Conservation (phyloP, 1,140 invertebrate species). For the Calephelis virginiensis region DNA sequence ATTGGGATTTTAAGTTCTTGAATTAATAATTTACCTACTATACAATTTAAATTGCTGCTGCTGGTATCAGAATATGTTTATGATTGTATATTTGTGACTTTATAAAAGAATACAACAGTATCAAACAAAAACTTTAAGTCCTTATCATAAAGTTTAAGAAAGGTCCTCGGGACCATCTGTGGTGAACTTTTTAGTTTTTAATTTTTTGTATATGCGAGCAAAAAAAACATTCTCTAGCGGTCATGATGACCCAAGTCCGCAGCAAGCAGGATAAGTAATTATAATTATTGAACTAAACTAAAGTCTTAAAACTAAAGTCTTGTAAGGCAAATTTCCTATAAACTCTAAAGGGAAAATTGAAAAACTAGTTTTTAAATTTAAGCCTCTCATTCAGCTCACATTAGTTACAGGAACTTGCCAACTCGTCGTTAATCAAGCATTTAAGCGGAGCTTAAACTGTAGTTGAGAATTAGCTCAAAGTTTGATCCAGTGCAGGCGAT, state of each 20-base stretch:
- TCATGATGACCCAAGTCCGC: too few species aligned
- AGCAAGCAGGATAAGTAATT: background rate
- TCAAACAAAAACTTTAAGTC: too few species aligned
- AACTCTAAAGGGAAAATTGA: slow-evolving; percentile 36
- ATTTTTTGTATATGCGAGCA: too few species aligned
- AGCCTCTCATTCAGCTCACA: slow-evolving; percentile 22
- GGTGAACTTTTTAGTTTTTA: too few species aligned
- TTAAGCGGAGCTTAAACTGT: slow-evolving; percentile 41
- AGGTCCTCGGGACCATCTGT: too few species aligned
- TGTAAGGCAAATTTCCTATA: slow-evolving; percentile 10
- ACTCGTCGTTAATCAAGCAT: slow-evolving; percentile 39
- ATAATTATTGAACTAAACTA: background rate
- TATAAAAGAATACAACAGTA: too few species aligned
- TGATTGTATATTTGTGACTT: too few species aligned
- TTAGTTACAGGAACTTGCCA: slow-evolving; percentile 25
- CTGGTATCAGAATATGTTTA: too few species aligned
- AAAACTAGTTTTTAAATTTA: slow-evolving; percentile 34
- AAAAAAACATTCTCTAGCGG: background rate
- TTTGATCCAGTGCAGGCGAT: slow-evolving; percentile 36
- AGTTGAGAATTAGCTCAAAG: slow-evolving; percentile 38
- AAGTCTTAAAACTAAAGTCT: slow-evolving; percentile 4
- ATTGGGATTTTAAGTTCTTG: too few species aligned
- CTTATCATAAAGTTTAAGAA: too few species aligned
- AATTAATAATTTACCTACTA: too few species aligned
- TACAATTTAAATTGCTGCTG: too few species aligned